Evolutionary conservation across 2,797 vertebrate species (phyloP).

Genomic region (Miichthys miiuy): DNA sequence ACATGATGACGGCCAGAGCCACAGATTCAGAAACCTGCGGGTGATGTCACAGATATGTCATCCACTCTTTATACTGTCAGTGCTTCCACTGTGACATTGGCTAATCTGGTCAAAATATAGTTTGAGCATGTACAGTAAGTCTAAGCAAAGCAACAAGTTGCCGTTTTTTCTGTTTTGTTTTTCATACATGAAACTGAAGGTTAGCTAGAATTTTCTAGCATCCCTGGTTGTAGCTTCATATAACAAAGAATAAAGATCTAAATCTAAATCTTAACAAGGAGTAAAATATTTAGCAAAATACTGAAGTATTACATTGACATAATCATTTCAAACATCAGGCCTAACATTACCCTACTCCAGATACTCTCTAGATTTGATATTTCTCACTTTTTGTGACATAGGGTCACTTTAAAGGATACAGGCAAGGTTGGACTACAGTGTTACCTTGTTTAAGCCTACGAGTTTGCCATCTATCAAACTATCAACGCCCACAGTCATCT

Average conservation of each 20-base stretch:
- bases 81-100: no score
- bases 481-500: background rate
- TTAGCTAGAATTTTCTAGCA: background rate
- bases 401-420: background rate
- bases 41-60: no score
- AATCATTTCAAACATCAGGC: background rate
- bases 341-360: no score
- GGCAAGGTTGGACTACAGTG: background rate
- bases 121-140: no score
- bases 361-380: background rate
- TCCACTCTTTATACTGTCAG: no score
- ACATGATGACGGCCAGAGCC: no score
- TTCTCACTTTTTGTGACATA: background rate
- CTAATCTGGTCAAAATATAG: no score
- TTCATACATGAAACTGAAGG: background rate
- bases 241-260: background rate
- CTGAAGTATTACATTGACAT: background rate
- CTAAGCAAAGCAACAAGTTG: no score
- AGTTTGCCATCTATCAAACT: background rate
- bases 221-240: background rate
- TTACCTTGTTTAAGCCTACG: background rate
- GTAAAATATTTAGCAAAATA: background rate
- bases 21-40: no score
- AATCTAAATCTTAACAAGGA: background rate
- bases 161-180: no score